Base-by-base conservation (phyloP, 2,113 vertebrate species). In the Naja naja region DNA sequence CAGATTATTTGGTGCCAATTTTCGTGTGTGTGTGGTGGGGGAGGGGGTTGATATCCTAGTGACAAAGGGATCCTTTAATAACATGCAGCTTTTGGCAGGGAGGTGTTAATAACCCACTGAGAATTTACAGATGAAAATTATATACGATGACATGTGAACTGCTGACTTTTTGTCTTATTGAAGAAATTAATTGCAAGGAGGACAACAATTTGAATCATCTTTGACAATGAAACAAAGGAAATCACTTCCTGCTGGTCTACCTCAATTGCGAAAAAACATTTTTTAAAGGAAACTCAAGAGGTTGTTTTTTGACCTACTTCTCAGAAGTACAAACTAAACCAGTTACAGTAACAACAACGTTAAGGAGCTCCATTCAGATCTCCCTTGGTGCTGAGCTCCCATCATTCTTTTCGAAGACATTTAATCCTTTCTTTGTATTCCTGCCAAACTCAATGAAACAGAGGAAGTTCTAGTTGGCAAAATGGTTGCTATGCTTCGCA, bases 231-330 rank as follows among this genome's bases (percentile, higher is more conserved):
- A 94, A 89, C 90, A 92, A 87, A 0, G 0, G 87, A 58, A 23
- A 88, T 69, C 55, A 23, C n/a, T 95, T 89, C 49, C n/a, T 92
- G 74, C 89, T 95, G 60, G 92, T 89, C 93, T 64, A 14, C 93
- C 86, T 86, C 91, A 88, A 60, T 85, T 93, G 87, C 54, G 91
- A 95, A 64, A n/a, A 58, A 27, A 10, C 11, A 52, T 88, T 88
- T 30, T 87, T 56, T 39, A 43, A 0, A 4, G 43, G 64, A 95
- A 53, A 64, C 81, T 52, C 56, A 23, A 92, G n/a, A 92, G 52
- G 52, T 94, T 53, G 8, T 43, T n/a, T 95, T 93, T 43, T 89
- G 95, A 95, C 96, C 94, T 95, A 95, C 18, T 89, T 93, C 91
- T 96, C 96, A 93, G 52, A 53, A 74, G 85, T 23, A 69, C 69